Percentiles rank a stretch among this genome's conserved stretches.
Evolutionary conservation across 2,113 vertebrate genomes (phyloP).

Genomic region (Ahaetulla prasina): DNA sequence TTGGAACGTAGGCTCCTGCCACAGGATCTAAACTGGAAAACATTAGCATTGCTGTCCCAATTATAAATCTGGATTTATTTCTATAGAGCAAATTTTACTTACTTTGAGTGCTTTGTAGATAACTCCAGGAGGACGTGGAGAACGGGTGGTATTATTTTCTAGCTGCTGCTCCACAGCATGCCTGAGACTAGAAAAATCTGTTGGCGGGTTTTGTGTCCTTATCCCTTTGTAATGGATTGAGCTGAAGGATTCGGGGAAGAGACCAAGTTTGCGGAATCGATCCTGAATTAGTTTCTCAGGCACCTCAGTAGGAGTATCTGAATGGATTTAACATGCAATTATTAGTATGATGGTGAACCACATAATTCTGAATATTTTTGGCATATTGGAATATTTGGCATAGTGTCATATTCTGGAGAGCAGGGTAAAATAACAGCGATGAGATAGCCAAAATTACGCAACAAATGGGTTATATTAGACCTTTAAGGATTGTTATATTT

Average conservation of each 20-base stretch:
- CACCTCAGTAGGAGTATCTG: conserved; percentile 86
- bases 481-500: background rate
- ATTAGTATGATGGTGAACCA: background rate
- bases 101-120: conserved; percentile 95
- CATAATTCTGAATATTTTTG: background rate
- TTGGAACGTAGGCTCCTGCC: background rate
- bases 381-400: too few relatives aligned
- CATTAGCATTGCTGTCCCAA: background rate
- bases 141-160: conserved; percentile 94
- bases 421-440: background rate
- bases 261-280: conserved; percentile 89
- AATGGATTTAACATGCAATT: conserved; percentile 1
- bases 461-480: background rate
- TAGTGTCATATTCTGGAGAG: background rate
- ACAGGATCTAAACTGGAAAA: background rate
- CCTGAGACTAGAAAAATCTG: conserved; percentile 92
- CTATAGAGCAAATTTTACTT: conserved; percentile 30
- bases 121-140: conserved; percentile 88
- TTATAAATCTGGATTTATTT: background rate
- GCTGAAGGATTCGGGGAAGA: conserved; percentile 97
- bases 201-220: conserved; percentile 94
- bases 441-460: background rate
- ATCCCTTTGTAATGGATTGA: conserved; percentile 96
- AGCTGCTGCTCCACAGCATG: conserved; percentile 88
- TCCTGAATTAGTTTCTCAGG: conserved; percentile 95